Conservation (phyloP, 2,113 vertebrate genomes). For the Corapipo altera region DNA sequence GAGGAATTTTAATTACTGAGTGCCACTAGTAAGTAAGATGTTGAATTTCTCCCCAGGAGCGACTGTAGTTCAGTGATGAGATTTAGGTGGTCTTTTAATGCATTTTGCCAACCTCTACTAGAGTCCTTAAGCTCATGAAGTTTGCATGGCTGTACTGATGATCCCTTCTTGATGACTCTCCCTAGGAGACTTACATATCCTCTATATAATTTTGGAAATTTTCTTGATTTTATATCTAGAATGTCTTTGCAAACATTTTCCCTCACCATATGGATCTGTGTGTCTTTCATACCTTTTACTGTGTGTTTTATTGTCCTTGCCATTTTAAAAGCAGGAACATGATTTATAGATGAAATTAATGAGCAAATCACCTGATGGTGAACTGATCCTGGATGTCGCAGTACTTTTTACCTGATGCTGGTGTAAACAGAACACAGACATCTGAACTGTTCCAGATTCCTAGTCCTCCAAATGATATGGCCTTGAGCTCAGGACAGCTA, state of each 20-base stretch:
- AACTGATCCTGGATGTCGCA: neutral
- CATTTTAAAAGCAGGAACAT: conserved; percentile 45
- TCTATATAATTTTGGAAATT: neutral
- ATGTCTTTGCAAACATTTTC: conserved; percentile 32
- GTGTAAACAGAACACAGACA: neutral
- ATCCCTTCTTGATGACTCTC: neutral
- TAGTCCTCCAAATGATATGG: neutral
- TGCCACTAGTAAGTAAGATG: neutral
- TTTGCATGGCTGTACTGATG: neutral
- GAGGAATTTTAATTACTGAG: neutral
- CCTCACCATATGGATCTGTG: neutral
- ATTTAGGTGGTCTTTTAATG: neutral
- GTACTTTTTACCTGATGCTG: neutral
- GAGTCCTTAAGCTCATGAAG: neutral
- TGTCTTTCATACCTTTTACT: conserved; percentile 32
- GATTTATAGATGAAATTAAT: conserved; percentile 63
- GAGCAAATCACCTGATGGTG: conserved; percentile 40
- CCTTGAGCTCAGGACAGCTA: neutral
- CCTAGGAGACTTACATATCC: neutral
- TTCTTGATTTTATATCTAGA: conserved; percentile 1
- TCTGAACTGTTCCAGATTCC: neutral
- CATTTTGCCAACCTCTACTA: neutral
- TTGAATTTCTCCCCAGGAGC: neutral
- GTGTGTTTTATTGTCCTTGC: conserved; percentile 49
- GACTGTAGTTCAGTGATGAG: neutral